Evolutionary conservation across 2,888 invertebrate species (phyloP), one percentile per base, ranked within the genome.

Genomic region (Axea sp.): DNA sequence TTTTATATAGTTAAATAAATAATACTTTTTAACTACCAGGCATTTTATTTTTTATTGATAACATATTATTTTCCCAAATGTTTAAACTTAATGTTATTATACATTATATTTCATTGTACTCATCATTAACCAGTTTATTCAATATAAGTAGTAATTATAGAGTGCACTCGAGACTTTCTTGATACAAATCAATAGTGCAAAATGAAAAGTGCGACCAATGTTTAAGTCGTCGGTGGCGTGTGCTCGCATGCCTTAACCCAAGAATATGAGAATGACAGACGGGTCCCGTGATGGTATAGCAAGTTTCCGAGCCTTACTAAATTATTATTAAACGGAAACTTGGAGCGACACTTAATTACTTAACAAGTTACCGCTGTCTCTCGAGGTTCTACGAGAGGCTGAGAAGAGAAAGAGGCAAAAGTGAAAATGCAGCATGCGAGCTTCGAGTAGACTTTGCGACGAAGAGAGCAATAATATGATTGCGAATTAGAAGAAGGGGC

Each of bases 321-420:
- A 83, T 82, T 82, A 83, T 83, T 84, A 83, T 81, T 83, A 81
- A 83, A 79, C 79, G 80, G 74, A 80, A 82, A 82, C 80, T 82
- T 81, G 79, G 78, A 81, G 82, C 79, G 82, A 82, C 80, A 80
- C 81, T 83, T 83, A 83, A 84, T 83, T 83, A 83, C 81, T 82
- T 82, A 82, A 82, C 82, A 81, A 84, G 82, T 83, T 84, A 80
- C 81, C 82, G 78, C 76, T 77, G 77, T 75, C 75, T 75, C 77
- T 76, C 69, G 74, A 75, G 78, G 76, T 76, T 75, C 71, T 62
- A 69, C 68, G 62, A 64, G 73, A 57, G 69, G 60, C 33, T 60
- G 69, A 49, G 75, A 49, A 69, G 67, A 53, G 72, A 64, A 55
- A 62, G 76, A 62, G 64, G 69, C 78, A 76, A 68, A 57, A 37